Conservation (phyloP, 2,888 invertebrate genomes). For the Cephus rjabovi region DNA sequence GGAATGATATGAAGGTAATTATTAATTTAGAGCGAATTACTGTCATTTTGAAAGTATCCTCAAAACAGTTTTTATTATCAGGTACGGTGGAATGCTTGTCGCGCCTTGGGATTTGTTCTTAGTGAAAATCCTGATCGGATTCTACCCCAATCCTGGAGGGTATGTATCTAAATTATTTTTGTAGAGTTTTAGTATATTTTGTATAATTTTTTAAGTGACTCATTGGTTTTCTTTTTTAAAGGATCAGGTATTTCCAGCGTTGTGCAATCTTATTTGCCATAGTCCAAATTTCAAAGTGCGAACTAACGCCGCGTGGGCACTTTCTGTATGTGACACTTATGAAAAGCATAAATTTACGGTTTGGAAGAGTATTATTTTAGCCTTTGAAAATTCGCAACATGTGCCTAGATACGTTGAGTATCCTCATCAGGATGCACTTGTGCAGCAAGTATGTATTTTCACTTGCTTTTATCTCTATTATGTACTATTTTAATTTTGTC, state of each 20-base stretch:
- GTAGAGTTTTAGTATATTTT: constrained; percentile 2
- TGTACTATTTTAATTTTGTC: background rate
- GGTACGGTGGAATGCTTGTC: constrained; percentile 92
- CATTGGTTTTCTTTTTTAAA: constrained; percentile 55
- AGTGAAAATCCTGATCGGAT: constrained; percentile 67
- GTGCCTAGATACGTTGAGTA: constrained; percentile 87
- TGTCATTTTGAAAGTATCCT: background rate
- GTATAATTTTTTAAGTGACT: constrained; percentile 8
- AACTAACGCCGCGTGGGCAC: constrained; percentile 84
- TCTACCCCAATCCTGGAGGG: constrained; percentile 64
- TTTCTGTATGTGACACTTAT: constrained; percentile 75
- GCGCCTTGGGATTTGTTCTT: constrained; percentile 85
- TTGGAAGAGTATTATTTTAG: constrained; percentile 80
- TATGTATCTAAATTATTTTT: constrained; percentile 44
- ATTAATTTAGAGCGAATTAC: background rate
- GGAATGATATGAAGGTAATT: constrained; percentile 81
- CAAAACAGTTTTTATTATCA: constrained; percentile 37
- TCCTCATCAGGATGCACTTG: constrained; percentile 86
- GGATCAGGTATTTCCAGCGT: constrained; percentile 74
- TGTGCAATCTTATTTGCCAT: constrained; percentile 76
- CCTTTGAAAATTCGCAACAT: constrained; percentile 82
- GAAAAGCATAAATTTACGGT: constrained; percentile 72
- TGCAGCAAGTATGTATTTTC: constrained; percentile 76
- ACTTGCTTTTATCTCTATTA: background rate
- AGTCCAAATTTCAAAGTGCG: constrained; percentile 91